Base-by-base conservation (phyloP, 2,113 vertebrate species). In the Theristicus caerulescens region DNA sequence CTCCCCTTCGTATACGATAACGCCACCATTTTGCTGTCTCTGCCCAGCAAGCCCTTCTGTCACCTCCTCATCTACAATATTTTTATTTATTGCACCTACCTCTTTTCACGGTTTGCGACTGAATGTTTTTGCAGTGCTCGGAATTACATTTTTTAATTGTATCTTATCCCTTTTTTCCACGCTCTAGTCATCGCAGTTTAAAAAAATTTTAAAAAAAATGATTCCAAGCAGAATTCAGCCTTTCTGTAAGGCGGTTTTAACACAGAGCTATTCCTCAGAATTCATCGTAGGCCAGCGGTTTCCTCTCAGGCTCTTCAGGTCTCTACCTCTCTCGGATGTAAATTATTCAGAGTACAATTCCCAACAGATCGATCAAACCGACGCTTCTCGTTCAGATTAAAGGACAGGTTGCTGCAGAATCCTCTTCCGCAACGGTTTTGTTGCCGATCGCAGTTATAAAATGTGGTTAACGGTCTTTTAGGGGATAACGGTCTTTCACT, bases 61-160 rank as follows among this genome's bases (percentile, higher is more conserved):
- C 54, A 8, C 72, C 51, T 16, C 11, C 51, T 82, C 77, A 34
- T 16, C 81, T 10, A 0, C 20, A 3, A 5, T 10, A 10, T 22
- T 71, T 85, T 54, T 67, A 83, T 89, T 95, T 90, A 88, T 90
- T 54, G 29, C 21, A 67, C 66, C 86, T 97, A 84, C 86, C 80
- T 96, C 93, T 92, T 59, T 16, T 32, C 70, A 54, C 3, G 0
- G 58, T 25, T 59, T 36, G 31, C 61, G 26, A 71, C 11, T 18
- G 40, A 92, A 88, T 92, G 49, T 94, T 85, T 90, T 55, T 69
- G 36, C 82, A 64, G 12, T n/a, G n/a, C 59, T 85, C 18, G 31
- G 86, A 36, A 4, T 81, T 92, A 19, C 38, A n/a, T 34, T 36
- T 78, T 73, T 71, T 14, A 22, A 21, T 24, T 16, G 4, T 25